Evolutionary conservation across 2,113 vertebrate genomes (phyloP).

Genomic region (Uropsilus gracilis): DNA sequence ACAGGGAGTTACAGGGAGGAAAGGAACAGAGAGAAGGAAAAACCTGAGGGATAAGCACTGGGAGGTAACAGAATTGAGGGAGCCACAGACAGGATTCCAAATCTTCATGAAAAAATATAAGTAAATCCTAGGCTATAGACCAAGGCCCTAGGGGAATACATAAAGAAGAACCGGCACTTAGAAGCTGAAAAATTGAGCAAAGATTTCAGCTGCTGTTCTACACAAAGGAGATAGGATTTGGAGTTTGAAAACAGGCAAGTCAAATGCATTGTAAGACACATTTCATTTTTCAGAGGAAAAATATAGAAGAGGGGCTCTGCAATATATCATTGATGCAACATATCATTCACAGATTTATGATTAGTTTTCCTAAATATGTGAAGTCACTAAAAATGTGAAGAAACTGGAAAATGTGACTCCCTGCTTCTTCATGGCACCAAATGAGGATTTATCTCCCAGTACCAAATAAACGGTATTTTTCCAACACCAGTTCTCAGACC

Average conservation of each 20-base stretch:
- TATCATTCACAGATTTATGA: background rate
- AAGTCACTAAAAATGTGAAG: background rate
- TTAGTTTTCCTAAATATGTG: background rate
- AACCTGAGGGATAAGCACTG: background rate
- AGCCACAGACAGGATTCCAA: background rate
- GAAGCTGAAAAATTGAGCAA: background rate
- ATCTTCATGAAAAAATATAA: background rate
- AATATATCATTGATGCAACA: background rate
- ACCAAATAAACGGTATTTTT: background rate
- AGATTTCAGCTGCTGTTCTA: background rate
- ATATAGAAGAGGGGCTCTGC: background rate
- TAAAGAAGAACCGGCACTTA: background rate
- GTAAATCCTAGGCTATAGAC: background rate
- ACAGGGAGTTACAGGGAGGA: background rate
- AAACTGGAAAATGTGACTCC: background rate
- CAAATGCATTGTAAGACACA: background rate
- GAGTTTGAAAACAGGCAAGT: background rate
- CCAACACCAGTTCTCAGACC: background rate
- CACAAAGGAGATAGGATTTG: background rate
- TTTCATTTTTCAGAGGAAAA: background rate
- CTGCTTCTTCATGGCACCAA: background rate
- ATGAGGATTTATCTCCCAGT: background rate
- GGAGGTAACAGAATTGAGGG: background rate
- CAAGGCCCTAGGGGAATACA: background rate
- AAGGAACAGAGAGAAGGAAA: background rate